Evolutionary conservation across 2,888 invertebrate genomes (phyloP).

Genomic region (Dione juno): DNA sequence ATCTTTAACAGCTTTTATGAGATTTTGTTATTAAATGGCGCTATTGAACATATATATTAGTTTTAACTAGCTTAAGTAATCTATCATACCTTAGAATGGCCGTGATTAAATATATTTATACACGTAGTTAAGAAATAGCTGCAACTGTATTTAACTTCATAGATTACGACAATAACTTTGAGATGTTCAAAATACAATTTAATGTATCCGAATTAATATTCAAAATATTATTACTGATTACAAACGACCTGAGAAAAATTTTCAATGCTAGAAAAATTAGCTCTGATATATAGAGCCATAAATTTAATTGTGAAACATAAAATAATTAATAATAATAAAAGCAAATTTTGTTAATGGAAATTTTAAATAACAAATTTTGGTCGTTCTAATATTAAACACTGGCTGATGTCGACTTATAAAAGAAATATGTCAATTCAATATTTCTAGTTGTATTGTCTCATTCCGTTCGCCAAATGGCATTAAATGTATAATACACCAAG

Average conservation of each 20-base stretch:
- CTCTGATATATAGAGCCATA: neutral
- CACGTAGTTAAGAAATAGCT: neutral
- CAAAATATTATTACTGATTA: neutral
- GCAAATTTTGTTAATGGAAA: neutral
- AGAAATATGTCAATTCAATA: slow-evolving; percentile 24
- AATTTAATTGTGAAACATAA: neutral
- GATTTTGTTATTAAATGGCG: slow-evolving; percentile 23
- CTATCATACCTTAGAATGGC: slow-evolving; percentile 3
- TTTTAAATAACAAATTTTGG: neutral
- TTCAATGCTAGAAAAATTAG: neutral
- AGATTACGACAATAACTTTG: slow-evolving; percentile 17
- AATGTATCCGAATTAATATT: slow-evolving; percentile 15
- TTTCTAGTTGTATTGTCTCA: slow-evolving; percentile 57
- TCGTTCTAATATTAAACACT: neutral
- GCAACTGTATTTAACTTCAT: neutral
- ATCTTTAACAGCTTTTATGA: slow-evolving; percentile 20
- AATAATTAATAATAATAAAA: neutral
- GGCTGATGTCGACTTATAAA: neutral
- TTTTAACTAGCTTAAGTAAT: slow-evolving; percentile 13
- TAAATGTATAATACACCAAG: slow-evolving; percentile 49
- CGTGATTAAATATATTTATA: neutral
- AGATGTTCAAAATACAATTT: slow-evolving; percentile 10
- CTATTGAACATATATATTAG: neutral
- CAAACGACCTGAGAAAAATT: neutral
- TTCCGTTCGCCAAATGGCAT: slow-evolving; percentile 67